Conservation (phyloP, 2,888 invertebrate genomes). For the Podabrus alpinus region DNA sequence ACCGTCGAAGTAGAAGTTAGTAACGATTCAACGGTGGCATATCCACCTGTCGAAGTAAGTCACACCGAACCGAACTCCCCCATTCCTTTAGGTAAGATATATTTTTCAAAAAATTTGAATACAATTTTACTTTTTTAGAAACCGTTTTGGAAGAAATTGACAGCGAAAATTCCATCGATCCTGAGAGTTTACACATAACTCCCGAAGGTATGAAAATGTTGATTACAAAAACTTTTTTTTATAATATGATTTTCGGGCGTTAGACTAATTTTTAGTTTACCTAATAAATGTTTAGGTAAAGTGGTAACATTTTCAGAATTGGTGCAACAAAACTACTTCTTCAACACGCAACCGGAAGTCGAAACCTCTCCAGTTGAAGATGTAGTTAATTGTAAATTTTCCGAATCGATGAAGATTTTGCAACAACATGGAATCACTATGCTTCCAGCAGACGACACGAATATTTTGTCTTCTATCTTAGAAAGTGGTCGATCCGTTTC, state of each 20-base stretch:
- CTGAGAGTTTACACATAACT: constrained; percentile 23
- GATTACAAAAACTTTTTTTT: not conserved
- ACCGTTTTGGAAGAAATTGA: constrained; percentile 34
- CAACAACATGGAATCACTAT: constrained; percentile 87
- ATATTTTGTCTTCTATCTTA: constrained; percentile 76
- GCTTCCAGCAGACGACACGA: constrained; percentile 78
- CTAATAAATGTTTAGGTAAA: not conserved
- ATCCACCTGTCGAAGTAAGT: not conserved
- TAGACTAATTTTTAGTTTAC: not conserved
- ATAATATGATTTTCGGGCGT: not conserved
- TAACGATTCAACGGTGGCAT: not conserved
- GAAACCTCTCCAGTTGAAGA: not conserved
- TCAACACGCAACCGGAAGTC: not conserved
- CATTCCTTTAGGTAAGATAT: not conserved
- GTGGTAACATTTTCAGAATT: not conserved
- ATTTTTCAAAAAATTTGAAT: not conserved
- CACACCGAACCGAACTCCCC: not conserved
- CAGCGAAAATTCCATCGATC: constrained; percentile 33
- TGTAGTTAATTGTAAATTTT: constrained; percentile 21
- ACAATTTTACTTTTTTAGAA: constrained; percentile 19
- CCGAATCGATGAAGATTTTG: constrained; percentile 67
- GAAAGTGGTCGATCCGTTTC: constrained; percentile 85
- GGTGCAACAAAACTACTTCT: not conserved
- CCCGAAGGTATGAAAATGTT: constrained; percentile 25
- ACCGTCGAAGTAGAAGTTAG: not conserved